Percentiles rank a stretch among this genome's conserved stretches.
phyloP scores from a whole-genome alignment of 1,140 invertebrate species.

The Ladona fulva region DNA sequence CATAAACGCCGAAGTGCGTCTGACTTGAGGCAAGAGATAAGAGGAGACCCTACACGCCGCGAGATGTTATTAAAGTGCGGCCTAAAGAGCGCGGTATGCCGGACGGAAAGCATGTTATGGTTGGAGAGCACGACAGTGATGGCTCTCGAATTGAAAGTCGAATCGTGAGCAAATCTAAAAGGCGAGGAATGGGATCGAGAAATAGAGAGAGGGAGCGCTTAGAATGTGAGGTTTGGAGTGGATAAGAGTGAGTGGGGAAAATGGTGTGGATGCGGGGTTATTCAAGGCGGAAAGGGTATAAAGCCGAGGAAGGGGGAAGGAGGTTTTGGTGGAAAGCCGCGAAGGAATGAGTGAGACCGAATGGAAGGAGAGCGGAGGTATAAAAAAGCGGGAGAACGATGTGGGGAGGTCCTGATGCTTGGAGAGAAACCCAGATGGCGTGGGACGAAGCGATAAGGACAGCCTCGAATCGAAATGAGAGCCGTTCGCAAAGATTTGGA shows the following conservation, averaged over 20 bases:
- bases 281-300: neutral
- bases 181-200: slow-evolving; percentile 21
- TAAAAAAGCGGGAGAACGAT: neutral
- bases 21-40: too few species aligned
- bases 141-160: too few species aligned
- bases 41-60: too few species aligned
- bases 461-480: slow-evolving; percentile 31
- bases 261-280: neutral
- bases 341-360: slow-evolving; percentile 32
- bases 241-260: too few species aligned
- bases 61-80: too few species aligned
- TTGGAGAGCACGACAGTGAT: too few species aligned
- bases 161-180: too few species aligned
- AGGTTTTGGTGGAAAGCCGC: slow-evolving; percentile 17
- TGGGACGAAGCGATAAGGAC: slow-evolving; percentile 24
- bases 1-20: too few species aligned
- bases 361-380: slow-evolving; percentile 23
- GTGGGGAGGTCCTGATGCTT: too few species aligned
- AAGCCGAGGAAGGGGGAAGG: neutral
- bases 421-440: slow-evolving; percentile 23
- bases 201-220: slow-evolving; percentile 19
- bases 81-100: too few species aligned
- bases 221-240: slow-evolving; percentile 12
- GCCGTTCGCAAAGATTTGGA: slow-evolving; percentile 30
- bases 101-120: too few species aligned